Conservation (phyloP, 2,888 invertebrate species). For the Dicycla oo region DNA sequence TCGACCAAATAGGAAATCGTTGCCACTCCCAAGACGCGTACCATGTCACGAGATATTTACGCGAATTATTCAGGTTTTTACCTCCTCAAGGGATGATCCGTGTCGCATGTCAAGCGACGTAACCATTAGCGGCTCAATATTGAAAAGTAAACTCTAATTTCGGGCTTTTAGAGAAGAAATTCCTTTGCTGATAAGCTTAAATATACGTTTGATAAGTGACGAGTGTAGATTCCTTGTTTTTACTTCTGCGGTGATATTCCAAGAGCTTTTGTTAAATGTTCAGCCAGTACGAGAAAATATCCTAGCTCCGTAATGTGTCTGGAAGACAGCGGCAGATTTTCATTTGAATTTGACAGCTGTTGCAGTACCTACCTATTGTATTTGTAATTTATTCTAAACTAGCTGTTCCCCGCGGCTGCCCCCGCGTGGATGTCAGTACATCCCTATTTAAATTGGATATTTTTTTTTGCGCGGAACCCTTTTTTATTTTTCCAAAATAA, state of each 20-base stretch:
- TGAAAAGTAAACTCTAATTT: conserved; percentile 50
- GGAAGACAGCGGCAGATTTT: conserved; percentile 41
- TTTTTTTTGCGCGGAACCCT: no score
- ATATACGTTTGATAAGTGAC: conserved; percentile 72
- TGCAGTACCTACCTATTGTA: conserved; percentile 18
- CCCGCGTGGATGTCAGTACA: no score
- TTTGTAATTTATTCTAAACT: conserved; percentile 52
- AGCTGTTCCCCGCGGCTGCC: no score
- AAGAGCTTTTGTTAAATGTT: conserved; percentile 85
- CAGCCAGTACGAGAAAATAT: conserved; percentile 76
- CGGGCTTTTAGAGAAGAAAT: conserved; percentile 48
- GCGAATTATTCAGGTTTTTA: conserved; percentile 87
- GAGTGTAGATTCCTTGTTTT: conserved; percentile 82
- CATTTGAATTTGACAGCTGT: conserved; percentile 54
- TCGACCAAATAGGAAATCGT: conserved; percentile 84
- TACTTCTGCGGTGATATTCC: conserved; percentile 83
- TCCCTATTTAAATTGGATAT: no score
- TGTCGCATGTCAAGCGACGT: conserved; percentile 69
- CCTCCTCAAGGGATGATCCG: conserved; percentile 79
- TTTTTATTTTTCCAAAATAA: no score
- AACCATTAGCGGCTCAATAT: conserved; percentile 62
- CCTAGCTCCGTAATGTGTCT: conserved; percentile 62
- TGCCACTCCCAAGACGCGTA: conserved; percentile 82
- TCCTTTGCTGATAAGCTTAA: conserved; percentile 41
- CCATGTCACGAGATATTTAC: conserved; percentile 82